A percentile compares a stretch with the other conserved stretches of the same genome.
These are phyloP conservation scores for Rutilus rutilus DNA, from an alignment of 2,113 vertebrate species.

Conservation along the genomic window DNA sequence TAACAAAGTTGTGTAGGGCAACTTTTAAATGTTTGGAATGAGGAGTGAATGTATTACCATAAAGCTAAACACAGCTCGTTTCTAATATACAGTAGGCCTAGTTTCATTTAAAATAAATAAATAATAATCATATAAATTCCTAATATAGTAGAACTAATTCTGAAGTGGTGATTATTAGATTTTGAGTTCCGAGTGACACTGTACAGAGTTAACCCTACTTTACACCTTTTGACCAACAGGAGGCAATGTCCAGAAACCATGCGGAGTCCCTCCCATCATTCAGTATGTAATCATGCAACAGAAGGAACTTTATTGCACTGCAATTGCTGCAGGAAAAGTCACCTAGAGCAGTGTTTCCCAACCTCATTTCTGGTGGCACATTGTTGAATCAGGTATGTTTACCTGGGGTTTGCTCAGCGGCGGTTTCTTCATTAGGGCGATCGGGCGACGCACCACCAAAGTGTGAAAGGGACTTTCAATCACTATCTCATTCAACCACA, in stretches of 20 bases:
- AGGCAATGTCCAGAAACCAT: not conserved
- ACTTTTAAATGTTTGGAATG: not conserved
- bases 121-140: not conserved
- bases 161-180: not conserved
- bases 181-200: not conserved
- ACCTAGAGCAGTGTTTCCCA: not conserved
- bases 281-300: not conserved
- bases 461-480: too few relatives aligned
- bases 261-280: fast-evolving
- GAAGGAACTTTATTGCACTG: not conserved
- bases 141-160: not conserved
- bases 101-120: not conserved
- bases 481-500: too few relatives aligned
- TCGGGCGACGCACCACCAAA: too few relatives aligned
- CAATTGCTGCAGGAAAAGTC: not conserved
- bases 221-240: not conserved
- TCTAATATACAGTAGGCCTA: not conserved
- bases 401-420: not conserved
- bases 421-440: too few relatives aligned
- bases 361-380: not conserved
- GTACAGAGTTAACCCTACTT: not conserved
- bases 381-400: not conserved
- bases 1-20: not conserved
- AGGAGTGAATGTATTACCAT: not conserved
- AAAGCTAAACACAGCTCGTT: not conserved